phyloP scores from a whole-genome alignment of 2,888 invertebrate species.

The Acleris literana region DNA sequence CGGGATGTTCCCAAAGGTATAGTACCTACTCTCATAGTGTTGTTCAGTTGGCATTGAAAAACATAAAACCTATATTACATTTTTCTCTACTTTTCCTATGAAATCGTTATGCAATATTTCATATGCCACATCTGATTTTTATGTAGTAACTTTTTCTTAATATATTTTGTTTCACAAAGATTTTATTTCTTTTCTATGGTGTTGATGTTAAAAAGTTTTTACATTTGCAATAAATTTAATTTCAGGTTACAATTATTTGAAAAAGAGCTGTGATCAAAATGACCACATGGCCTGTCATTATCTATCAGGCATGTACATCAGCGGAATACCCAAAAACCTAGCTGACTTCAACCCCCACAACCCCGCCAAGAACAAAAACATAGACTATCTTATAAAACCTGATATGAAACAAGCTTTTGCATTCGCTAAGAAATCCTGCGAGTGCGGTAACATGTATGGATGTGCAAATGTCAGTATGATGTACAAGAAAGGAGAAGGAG shows the following conservation, averaged over 20 bases:
- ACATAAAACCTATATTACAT: slow-evolving; percentile 1
- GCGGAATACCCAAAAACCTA: slow-evolving; percentile 86
- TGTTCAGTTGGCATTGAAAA: no score
- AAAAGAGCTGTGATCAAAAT: slow-evolving; percentile 83
- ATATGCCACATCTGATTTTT: no score
- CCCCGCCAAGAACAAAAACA: slow-evolving; percentile 66
- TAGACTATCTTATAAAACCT: slow-evolving; percentile 83
- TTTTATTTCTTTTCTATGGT: no score
- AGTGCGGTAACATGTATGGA: slow-evolving; percentile 91
- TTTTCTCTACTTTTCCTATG: no score
- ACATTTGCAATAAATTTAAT: not conserved
- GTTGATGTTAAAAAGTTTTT: no score
- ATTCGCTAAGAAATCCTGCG: slow-evolving; percentile 91
- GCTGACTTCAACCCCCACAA: slow-evolving; percentile 72
- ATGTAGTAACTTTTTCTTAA: no score
- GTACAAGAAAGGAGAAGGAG: slow-evolving; percentile 93
- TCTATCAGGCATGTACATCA: slow-evolving; percentile 90
- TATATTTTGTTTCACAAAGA: no score
- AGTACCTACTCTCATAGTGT: slow-evolving; percentile 16
- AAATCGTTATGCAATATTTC: no score
- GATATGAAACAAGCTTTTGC: slow-evolving; percentile 91
- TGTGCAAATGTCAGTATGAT: slow-evolving; percentile 96
- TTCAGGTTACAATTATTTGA: slow-evolving; percentile 84
- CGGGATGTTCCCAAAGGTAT: slow-evolving; percentile 85
- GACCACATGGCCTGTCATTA: slow-evolving; percentile 91